phyloP scores from a whole-genome alignment of 2,888 invertebrate species.

The Monoplex corrugatus region DNA sequence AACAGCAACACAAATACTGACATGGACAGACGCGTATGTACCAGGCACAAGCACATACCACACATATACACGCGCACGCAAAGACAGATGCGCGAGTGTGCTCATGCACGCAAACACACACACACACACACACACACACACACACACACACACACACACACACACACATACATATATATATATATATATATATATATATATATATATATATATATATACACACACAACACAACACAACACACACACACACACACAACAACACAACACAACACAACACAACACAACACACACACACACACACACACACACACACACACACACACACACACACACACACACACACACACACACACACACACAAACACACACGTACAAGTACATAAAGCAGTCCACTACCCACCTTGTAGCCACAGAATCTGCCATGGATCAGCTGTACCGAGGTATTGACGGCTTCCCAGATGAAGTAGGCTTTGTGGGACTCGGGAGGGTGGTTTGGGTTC shows the following conservation, averaged over 20 bases:
- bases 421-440: slow-evolving; percentile 66
- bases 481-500: slow-evolving; percentile 67
- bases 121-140: too few species aligned
- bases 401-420: slow-evolving; percentile 75
- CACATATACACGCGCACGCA: too few species aligned
- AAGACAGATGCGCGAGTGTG: too few species aligned
- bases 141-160: too few species aligned
- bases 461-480: slow-evolving; percentile 73
- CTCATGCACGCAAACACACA: neutral
- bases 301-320: neutral
- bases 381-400: slow-evolving; percentile 54
- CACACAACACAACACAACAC: neutral
- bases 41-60: too few species aligned
- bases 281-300: neutral
- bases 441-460: slow-evolving; percentile 76
- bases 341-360: neutral
- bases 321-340: neutral
- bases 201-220: neutral
- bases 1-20: too few species aligned
- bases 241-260: neutral
- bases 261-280: neutral
- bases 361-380: neutral
- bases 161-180: too few species aligned
- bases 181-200: neutral
- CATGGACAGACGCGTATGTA: too few species aligned